Conservation (phyloP, 2,797 vertebrate species). For the Uromys caudimaculatus region DNA sequence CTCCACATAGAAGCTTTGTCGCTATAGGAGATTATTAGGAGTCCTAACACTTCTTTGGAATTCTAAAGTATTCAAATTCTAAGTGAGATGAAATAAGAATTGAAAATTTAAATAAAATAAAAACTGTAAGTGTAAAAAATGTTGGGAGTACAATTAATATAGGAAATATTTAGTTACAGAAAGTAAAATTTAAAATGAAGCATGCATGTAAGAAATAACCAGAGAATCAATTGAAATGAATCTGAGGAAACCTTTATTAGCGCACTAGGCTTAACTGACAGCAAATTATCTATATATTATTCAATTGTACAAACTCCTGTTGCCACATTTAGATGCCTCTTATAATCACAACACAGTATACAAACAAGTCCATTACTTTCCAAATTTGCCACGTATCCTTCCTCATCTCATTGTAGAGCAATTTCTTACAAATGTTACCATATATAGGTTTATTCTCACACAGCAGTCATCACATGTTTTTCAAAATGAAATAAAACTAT, state of each 20-base stretch:
- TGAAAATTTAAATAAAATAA: not conserved
- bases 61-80: not conserved
- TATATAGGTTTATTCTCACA: not conserved
- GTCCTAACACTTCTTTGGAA: not conserved
- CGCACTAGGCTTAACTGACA: not conserved
- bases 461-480: not conserved
- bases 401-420: not conserved
- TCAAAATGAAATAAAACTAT: not conserved
- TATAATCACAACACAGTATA: too few relatives aligned
- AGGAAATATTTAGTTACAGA: not conserved
- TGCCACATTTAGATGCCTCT: not conserved
- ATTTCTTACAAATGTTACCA: not conserved
- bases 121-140: not conserved
- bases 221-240: not conserved
- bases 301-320: not conserved
- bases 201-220: not conserved
- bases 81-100: not conserved
- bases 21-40: not conserved
- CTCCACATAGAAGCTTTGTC: not conserved
- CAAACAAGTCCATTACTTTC: not conserved
- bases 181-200: not conserved
- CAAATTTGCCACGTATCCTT: not conserved
- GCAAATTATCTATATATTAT: not conserved
- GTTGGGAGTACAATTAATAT: not conserved
- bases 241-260: not conserved